Evolutionary conservation across 2,113 vertebrate genomes (phyloP).

Genomic region (Ceratotherium simum): DNA sequence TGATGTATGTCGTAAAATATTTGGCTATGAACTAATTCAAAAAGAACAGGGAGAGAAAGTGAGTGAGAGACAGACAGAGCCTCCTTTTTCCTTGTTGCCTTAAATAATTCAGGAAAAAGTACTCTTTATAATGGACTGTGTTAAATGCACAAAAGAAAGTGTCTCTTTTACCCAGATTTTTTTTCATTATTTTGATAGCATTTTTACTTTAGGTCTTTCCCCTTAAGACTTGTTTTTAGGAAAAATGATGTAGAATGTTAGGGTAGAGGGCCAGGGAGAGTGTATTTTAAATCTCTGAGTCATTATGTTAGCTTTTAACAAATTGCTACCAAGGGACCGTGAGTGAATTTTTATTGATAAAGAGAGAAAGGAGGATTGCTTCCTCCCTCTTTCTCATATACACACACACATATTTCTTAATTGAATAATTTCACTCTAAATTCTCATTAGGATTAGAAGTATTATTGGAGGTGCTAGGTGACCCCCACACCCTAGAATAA

Average conservation of each 20-base stretch:
- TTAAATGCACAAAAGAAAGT: neutral
- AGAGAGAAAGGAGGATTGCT: neutral
- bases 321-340: neutral
- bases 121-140: neutral
- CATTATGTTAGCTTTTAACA: neutral
- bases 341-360: neutral
- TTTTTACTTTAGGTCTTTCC: conserved; percentile 6
- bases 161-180: neutral
- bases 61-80: neutral
- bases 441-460: neutral
- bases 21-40: neutral
- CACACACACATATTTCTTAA: neutral
- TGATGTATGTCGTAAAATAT: neutral
- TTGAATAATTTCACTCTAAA: conserved; percentile 5
- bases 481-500: neutral
- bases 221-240: neutral
- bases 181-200: neutral
- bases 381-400: neutral
- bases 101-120: conserved; percentile 3
- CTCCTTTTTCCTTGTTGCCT: neutral
- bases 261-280: neutral
- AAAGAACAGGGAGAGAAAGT: neutral
- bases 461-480: neutral
- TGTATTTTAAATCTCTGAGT: neutral
- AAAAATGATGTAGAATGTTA: neutral